Conservation (phyloP, 2,797 vertebrate genomes). For the Trematomus bernacchii region DNA sequence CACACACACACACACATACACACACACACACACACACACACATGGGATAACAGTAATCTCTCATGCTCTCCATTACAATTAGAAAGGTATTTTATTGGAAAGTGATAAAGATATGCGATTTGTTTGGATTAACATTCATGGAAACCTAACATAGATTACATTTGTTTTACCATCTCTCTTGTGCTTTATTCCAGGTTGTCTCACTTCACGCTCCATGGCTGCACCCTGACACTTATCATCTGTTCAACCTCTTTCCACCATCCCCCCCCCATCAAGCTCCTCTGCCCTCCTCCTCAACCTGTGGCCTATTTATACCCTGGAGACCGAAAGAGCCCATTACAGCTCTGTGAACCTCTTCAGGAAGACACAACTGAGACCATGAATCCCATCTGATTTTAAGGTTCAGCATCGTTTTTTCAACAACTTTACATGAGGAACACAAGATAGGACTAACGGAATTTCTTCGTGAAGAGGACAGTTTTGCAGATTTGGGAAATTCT, state of each 20-base stretch:
- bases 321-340: constrained; percentile 69
- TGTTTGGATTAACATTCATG: constrained; percentile 52
- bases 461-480: background rate
- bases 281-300: constrained; percentile 66
- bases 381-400: constrained; percentile 29
- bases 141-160: constrained; percentile 23
- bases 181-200: constrained; percentile 58
- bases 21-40: too few relatives aligned
- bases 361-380: constrained; percentile 42
- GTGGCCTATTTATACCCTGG: constrained; percentile 76
- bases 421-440: constrained; percentile 18
- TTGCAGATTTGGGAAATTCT: constrained; percentile 15
- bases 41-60: background rate
- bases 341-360: constrained; percentile 56
- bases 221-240: constrained; percentile 70
- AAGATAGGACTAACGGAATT: background rate
- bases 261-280: constrained; percentile 27
- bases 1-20: too few relatives aligned
- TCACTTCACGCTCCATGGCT: constrained; percentile 22
- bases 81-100: too few relatives aligned
- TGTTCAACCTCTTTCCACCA: constrained; percentile 58
- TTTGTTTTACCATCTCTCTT: constrained; percentile 27
- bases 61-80: constrained; percentile 14
- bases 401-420: constrained; percentile 3
- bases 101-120: constrained; percentile 25